Evolutionary conservation across 2,797 vertebrate genomes (phyloP), one percentile per base, ranked within the genome.

Genomic region (Synanceia verrucosa): DNA sequence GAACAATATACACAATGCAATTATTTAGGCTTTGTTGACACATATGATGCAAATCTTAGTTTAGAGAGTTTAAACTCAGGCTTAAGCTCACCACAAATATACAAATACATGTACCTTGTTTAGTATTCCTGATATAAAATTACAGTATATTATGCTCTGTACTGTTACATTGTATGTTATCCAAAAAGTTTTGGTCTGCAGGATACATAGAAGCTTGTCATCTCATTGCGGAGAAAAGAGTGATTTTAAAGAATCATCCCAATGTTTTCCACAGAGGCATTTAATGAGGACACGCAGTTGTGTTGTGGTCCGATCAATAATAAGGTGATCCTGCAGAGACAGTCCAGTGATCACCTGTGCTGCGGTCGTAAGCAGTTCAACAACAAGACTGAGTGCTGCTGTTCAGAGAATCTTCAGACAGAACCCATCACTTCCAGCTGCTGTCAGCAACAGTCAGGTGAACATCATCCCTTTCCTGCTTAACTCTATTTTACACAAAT

Each of bases 381-480:
- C 63, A 1, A 0, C 0, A 4, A 1, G 13, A 82, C 51, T 9
- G 3, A 85, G 0, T 34, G 44, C 37, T 88, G 87, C 64, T 44
- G 34, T 24, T 0, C 0, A 0, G 1, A 0, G 1, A 4, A 0
- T 3, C 1, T 23, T 3, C 0, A 5, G 9, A 7, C 13, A 28
- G 0, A 9, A 0, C 6, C 5, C 4, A 23, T 10, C 1, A 1
- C 1, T 12, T 50, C 37, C 24, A 3, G 0, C 0, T 61, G 31
- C 51, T 65, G 69, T 8, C 1, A 0, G 4, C 0, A 29, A 0
- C 1, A 52, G 12, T 12, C 12, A 29, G 29, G 44, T 57, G 5
- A 46, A 37, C 6, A 0, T 11, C 6, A 4, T 21, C 18, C 3
- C 2, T 56, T 11, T 44, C n/a, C 16, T 11, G 9, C 24, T 5